Evolutionary conservation across 2,113 vertebrate genomes (phyloP).

Genomic region (Pseudolaguvia tuberculata): DNA sequence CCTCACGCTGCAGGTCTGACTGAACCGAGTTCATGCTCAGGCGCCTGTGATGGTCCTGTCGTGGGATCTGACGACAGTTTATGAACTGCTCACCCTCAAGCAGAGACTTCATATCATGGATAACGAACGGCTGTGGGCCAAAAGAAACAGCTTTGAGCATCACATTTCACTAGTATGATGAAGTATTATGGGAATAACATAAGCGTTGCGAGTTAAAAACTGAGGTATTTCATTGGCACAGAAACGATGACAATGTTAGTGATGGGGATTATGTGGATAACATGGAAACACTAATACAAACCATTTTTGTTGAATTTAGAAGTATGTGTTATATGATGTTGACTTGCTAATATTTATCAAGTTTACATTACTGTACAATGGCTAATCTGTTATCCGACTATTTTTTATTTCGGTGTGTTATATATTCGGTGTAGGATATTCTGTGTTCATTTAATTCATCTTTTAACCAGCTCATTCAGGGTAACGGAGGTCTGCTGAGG

Average conservation of each 20-base stretch:
- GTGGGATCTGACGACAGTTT: conserved; percentile 78
- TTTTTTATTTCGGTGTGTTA: too few relatives aligned
- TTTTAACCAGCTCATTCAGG: too few relatives aligned
- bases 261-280: conserved; percentile 14
- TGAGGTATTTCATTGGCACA: neutral
- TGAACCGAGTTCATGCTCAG: conserved; percentile 60
- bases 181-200: neutral
- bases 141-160: conserved; percentile 12
- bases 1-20: conserved; percentile 76
- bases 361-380: too few relatives aligned
- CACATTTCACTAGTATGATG: conserved; percentile 1
- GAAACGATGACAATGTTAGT: conserved; percentile 1
- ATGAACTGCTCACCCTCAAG: conserved; percentile 94
- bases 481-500: too few relatives aligned
- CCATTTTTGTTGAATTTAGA: too few relatives aligned
- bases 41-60: conserved; percentile 65
- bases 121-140: conserved; percentile 83
- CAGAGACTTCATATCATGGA: conserved; percentile 97
- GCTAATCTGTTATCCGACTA: neutral
- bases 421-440: too few relatives aligned
- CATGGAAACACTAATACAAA: neutral
- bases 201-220: neutral
- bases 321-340: too few relatives aligned
- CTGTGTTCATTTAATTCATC: too few relatives aligned
- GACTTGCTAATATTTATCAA: neutral